Percentiles rank a stretch among this genome's conserved stretches.
Conservation (phyloP, 2,113 vertebrate species). For the Thalassarche chlororhynchos region DNA sequence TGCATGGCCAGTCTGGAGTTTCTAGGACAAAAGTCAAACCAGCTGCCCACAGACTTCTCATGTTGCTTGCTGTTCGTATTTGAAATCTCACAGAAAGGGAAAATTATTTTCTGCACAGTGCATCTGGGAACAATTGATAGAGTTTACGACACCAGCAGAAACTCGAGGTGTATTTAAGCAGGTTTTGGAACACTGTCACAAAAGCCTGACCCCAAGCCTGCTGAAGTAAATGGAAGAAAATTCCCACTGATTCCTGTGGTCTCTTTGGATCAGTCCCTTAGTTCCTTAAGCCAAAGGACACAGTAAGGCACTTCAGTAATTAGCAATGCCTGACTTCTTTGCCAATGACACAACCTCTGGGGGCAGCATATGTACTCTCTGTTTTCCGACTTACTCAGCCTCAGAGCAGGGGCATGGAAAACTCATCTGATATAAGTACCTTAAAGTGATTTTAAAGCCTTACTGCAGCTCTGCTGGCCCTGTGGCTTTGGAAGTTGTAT, state of each 20-base stretch:
- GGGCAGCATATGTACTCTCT: not conserved
- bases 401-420: not conserved
- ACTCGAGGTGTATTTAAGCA: not conserved
- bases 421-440: not conserved
- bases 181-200: not conserved
- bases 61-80: not conserved
- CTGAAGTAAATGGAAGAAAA: not conserved
- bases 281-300: not conserved
- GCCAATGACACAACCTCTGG: not conserved
- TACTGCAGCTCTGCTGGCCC: not conserved
- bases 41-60: not conserved
- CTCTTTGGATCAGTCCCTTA: not conserved
- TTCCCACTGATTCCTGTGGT: not conserved
- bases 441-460: not conserved
- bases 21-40: not conserved
- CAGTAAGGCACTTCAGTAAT: not conserved
- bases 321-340: constrained; percentile 18
- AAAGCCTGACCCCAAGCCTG: not conserved
- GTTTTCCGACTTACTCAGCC: not conserved
- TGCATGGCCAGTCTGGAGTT: not conserved
- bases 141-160: not conserved
- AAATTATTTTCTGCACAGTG: not conserved
- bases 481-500: not conserved
- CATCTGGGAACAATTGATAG: constrained; percentile 18
- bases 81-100: constrained; percentile 4